phyloP scores from a whole-genome alignment of 2,113 vertebrate genomes.

The Phrynosoma platyrhinos region DNA sequence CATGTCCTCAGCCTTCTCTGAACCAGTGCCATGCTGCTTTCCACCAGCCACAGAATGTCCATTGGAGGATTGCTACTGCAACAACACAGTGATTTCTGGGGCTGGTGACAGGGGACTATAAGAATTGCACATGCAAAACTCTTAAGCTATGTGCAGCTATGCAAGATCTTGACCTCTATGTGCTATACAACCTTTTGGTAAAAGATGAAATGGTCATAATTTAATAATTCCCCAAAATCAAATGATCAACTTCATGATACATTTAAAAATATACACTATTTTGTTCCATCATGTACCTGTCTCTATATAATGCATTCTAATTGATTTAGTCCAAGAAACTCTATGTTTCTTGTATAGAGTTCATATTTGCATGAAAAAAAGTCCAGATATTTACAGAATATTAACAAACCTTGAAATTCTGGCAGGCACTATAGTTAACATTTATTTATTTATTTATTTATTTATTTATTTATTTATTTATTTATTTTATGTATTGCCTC shows the following conservation, averaged over 20 bases:
- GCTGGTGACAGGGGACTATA: too few species aligned
- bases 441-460: too few species aligned
- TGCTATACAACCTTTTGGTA: not conserved
- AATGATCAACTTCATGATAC: not conserved
- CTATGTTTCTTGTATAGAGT: not conserved
- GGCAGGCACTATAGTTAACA: not conserved
- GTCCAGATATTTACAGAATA: not conserved
- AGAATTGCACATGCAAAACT: too few species aligned
- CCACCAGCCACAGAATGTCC: too few species aligned
- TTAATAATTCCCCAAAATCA: not conserved
- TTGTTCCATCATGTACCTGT: not conserved
- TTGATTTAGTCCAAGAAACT: not conserved
- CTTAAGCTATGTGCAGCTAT: too few species aligned
- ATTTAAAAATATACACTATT: not conserved
- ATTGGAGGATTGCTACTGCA: too few species aligned
- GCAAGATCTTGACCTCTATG: not conserved
- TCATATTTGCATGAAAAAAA: not conserved
- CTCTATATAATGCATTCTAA: not conserved
- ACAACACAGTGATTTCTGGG: too few species aligned
- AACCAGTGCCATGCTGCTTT: too few species aligned
- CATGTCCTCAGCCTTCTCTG: too few species aligned
- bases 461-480: too few species aligned
- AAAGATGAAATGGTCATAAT: not conserved
- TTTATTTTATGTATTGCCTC: too few species aligned
- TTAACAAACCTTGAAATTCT: not conserved